These are phyloP conservation scores for Eupeodes luniger DNA, from an alignment of 2,888 invertebrate species.

Conservation along the genomic window DNA sequence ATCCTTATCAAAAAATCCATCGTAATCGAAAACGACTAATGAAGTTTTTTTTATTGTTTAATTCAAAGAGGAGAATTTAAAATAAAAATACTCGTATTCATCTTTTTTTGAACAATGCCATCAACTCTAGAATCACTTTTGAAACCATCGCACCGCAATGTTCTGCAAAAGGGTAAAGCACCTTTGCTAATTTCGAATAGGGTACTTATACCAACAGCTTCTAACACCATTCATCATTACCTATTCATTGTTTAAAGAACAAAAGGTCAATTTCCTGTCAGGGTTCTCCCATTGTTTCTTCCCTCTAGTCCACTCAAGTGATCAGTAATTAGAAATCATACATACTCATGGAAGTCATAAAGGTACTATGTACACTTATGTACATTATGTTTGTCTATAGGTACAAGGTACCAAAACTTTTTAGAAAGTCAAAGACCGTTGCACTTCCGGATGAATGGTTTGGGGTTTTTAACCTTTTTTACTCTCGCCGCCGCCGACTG, in stretches of 20 bases:
- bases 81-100: no score
- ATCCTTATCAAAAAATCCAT: no score
- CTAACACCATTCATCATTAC: constrained; percentile 54
- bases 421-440: constrained; percentile 58
- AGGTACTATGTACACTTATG: not conserved
- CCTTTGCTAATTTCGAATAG: constrained; percentile 53
- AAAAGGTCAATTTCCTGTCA: constrained; percentile 70
- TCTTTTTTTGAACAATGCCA: no score
- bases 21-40: no score
- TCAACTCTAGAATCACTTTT: not conserved
- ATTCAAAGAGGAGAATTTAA: no score
- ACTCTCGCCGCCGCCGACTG: no score
- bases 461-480: constrained; percentile 39
- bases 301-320: constrained; percentile 27
- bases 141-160: not conserved
- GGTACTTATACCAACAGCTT: not conserved
- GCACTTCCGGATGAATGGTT: constrained; percentile 69
- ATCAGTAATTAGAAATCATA: constrained; percentile 67
- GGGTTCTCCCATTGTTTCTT: constrained; percentile 39
- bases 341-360: not conserved
- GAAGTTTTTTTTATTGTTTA: no score
- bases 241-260: constrained; percentile 66
- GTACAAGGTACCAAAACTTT: constrained; percentile 16
- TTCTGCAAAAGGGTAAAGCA: not conserved
- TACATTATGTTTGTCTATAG: no score